A percentile compares a stretch with the other conserved stretches of the same genome.
Evolutionary conservation across 2,797 vertebrate species (phyloP).

Genomic region (Acomys russatus): DNA sequence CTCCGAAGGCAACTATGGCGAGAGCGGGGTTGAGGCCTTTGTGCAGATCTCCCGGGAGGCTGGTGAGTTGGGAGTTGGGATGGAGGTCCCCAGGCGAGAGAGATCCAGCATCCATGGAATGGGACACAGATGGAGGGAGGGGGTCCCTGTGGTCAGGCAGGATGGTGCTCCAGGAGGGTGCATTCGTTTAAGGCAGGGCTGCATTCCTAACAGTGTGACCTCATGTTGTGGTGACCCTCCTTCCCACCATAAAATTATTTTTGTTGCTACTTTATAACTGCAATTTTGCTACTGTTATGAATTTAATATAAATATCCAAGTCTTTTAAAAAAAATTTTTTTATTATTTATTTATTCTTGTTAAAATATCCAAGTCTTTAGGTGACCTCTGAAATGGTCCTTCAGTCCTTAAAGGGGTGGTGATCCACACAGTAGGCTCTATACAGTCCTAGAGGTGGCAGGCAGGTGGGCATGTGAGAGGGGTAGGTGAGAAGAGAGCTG

Average conservation of each 20-base stretch:
- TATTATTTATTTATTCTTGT: too few relatives aligned
- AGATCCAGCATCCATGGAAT: rapidly evolving
- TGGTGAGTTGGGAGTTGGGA: constrained; percentile 85
- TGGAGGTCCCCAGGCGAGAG: too few relatives aligned
- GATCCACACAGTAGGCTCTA: neutral
- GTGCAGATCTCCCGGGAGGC: constrained; percentile 95
- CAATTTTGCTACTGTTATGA: neutral
- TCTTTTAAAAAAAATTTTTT: too few relatives aligned
- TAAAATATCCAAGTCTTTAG: neutral
- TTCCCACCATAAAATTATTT: neutral
- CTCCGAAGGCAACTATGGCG: constrained; percentile 95
- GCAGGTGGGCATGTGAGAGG: neutral
- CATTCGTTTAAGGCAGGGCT: neutral
- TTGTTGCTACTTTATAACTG: neutral
- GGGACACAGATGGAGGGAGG: neutral
- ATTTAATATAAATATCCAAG: neutral
- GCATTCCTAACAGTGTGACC: neutral
- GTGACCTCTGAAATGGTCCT: neutral
- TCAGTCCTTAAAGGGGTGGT: neutral
- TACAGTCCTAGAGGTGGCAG: neutral
- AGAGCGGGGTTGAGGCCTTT: constrained; percentile 96
- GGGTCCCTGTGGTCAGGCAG: too few relatives aligned
- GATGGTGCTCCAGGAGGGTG: neutral
- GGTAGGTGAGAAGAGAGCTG: neutral
- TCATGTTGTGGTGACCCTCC: neutral